Conservation (phyloP, 2,113 vertebrate species). For the Anarhynchus alexandrinus region DNA sequence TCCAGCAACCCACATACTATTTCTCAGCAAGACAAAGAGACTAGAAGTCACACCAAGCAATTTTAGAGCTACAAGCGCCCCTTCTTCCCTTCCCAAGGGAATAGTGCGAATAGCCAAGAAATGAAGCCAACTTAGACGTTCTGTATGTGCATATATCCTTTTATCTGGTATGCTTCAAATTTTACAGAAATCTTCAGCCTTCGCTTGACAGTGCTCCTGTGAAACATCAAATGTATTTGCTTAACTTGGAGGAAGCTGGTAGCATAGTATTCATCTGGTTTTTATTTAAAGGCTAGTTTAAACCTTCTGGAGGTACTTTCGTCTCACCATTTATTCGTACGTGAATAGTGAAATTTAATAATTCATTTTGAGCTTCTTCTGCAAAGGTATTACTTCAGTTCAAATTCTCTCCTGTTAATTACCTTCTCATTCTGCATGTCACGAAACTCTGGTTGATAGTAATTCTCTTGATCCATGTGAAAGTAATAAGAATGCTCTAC, state of each 20-base stretch:
- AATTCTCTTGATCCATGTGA: slow-evolving; percentile 39
- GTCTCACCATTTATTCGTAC: slow-evolving; percentile 6
- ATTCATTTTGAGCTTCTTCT: background rate
- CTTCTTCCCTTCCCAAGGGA: background rate
- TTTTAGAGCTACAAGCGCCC: background rate
- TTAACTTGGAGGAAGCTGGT: background rate
- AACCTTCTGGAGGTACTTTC: background rate
- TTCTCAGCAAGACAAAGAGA: background rate
- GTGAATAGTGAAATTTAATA: slow-evolving; percentile 42
- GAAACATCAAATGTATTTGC: background rate
- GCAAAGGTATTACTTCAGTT: slow-evolving; percentile 6
- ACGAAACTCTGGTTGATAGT: background rate
- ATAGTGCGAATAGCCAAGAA: background rate
- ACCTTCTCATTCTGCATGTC: slow-evolving; percentile 15
- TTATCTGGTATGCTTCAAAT: background rate
- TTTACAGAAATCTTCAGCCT: background rate
- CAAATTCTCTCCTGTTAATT: slow-evolving; percentile 35
- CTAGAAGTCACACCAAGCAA: background rate
- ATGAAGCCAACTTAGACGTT: background rate
- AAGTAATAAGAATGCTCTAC: background rate
- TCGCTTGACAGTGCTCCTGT: background rate
- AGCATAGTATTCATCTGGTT: background rate
- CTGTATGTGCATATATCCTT: background rate
- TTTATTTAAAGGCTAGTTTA: slow-evolving; percentile 27
- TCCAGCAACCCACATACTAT: background rate